Base-by-base conservation (phyloP, 2,113 vertebrate species). In the Phylloscopus trochiloides region DNA sequence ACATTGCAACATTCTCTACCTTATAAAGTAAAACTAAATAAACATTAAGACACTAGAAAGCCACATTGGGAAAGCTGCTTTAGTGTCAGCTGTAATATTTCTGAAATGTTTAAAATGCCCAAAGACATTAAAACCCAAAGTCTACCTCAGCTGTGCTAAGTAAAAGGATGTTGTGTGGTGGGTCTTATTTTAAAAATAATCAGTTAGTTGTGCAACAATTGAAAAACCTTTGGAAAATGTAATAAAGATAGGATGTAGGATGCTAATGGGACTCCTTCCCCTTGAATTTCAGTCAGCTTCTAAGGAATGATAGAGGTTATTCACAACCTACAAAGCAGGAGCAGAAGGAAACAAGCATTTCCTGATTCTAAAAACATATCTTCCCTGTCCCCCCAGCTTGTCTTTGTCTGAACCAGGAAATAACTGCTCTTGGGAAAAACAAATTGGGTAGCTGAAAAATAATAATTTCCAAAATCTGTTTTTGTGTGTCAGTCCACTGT, bases 321-420 rank as follows among this genome's bases (percentile, higher is more conserved):
- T 88, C 31, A 20, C 80, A 78, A 81, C 19, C 55, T 52, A 15
- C 47, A 82, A 72, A 90, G 76, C 48, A 86, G 65, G 74, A 91
- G 55, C 48, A 86, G 68, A 74, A 94, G 77, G 94, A 96, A 96
- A 63, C 62, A 93, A 96, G 82, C 36, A 12, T 94, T 97, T 97
- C 92, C 96, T 94, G 65, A 92, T 81, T 88, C 91, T 92, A 74
- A 95, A 96, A 90, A 45, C 54, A n/a, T 57, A 45, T 90, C 43
- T 81, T 86, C 54, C 43, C 34, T 68, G 42, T 86, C 42, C 38
- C 13, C 42, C 36, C 17, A 50, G 28, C 22, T 86, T 47, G 84
- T 92, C 52, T 59, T 93, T 21, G 32, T 52, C 74, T 92, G 48
- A 86, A 80, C 21, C 32, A 84, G 89, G 75, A 96, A 82, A 66